Evolutionary conservation across 2,888 invertebrate species (phyloP).

Genomic region (Pyrrhia umbra): DNA sequence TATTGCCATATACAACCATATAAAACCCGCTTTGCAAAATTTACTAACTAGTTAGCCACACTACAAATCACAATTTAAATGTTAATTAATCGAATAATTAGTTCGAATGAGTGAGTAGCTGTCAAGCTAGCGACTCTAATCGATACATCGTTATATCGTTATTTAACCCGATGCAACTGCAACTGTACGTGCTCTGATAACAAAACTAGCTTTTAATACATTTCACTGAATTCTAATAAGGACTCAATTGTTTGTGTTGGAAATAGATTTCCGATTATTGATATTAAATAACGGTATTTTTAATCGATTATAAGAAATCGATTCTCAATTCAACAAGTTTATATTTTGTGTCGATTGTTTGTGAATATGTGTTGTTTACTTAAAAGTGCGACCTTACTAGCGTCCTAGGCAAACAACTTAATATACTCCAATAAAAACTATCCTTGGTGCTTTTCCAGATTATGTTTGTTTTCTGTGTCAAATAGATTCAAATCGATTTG

Average conservation of each 20-base stretch:
- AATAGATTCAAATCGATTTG: too few species aligned
- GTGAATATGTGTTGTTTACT: background rate
- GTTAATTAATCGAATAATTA: constrained; percentile 39
- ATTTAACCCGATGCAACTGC: constrained; percentile 12
- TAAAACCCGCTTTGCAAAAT: constrained; percentile 3
- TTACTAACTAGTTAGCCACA: constrained; percentile 3
- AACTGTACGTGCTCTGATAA: constrained; percentile 47
- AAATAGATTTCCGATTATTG: background rate
- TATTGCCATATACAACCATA: too few species aligned
- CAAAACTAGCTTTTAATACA: constrained; percentile 30
- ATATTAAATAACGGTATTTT: background rate
- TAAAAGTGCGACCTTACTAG: too few species aligned
- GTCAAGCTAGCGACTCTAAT: constrained; percentile 30
- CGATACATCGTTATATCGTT: constrained; percentile 32
- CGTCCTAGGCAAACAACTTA: too few species aligned
- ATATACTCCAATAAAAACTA: too few species aligned
- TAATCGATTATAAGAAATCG: background rate
- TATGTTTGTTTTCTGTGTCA: too few species aligned
- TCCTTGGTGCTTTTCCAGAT: too few species aligned
- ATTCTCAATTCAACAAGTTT: background rate
- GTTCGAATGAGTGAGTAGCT: constrained; percentile 13
- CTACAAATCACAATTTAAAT: constrained; percentile 13
- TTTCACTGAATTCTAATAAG: constrained; percentile 31
- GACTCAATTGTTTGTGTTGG: constrained; percentile 9
- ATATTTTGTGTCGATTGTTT: too few species aligned